Base-by-base conservation (phyloP, 2,888 invertebrate species). In the Meganola albula region DNA sequence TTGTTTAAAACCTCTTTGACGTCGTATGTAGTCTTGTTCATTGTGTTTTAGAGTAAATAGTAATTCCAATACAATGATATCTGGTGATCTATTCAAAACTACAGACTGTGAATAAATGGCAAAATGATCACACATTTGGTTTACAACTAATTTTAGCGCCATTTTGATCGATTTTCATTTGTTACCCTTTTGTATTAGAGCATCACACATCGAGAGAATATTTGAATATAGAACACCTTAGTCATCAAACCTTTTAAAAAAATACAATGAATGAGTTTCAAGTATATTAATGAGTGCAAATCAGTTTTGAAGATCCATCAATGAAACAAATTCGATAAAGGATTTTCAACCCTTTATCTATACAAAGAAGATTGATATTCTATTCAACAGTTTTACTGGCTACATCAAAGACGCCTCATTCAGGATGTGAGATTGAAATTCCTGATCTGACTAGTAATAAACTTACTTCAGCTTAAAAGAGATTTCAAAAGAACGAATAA, bases 381-480 rank as follows among this genome's bases (percentile, higher is more conserved):
- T 40, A 18, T 24, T 5, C 26, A 42, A 30, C 35, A 47, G 41
- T 44, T 39, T 28, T 25, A 52, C 48, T 69, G 63, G 62, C 67
- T 71, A 80, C 75, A 74, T 84, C 83, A 83, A 84, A 84, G 83
- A 63, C 56, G 30, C 22, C 40, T 64, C 48, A 69, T 71, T 73
- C 79, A 82, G 84, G 84, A 84, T 82, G 77, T 75, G 69, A 77
- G 74, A 83, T 80, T 77, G 82, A 78, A 79, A 79, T 78, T 78
- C 82, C 82, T 78, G 83, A 82, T 83, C 79, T 66, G 83, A 80
- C 79, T 83, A 80, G 80, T 67, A 84, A 83, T 83, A 82, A 84
- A 83, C 70, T 78, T 74, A 70, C 71, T 66, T 63, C 63, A 69
- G 66, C 64, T 77, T 75, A 71, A 56, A 56, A 75, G 73, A 70